Conservation (phyloP, 2,113 vertebrate genomes). For the Athene noctua region DNA sequence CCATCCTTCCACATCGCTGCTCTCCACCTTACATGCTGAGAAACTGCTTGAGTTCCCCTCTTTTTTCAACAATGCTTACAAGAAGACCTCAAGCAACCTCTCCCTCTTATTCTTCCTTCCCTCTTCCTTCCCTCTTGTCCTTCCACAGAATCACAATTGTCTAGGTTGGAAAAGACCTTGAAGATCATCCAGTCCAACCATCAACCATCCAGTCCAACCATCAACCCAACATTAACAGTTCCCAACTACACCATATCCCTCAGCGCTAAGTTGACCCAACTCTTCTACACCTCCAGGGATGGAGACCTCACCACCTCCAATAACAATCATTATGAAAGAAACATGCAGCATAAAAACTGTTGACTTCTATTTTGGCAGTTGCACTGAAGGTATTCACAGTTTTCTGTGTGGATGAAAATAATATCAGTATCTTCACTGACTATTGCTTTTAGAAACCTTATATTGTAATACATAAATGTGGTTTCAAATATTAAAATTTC, state of each 20-base stretch:
- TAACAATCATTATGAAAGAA: background rate
- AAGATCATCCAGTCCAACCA: too few species aligned
- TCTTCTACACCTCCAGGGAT: too few species aligned
- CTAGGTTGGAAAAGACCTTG: too few species aligned
- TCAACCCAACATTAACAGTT: too few species aligned
- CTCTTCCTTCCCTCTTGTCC: background rate
- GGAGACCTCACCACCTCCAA: background rate
- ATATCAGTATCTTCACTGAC: background rate
- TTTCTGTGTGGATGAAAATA: background rate
- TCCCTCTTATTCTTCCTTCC: background rate
- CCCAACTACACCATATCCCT: too few species aligned
- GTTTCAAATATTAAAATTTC: background rate
- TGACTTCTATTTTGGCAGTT: background rate
- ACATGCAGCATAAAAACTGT: background rate
- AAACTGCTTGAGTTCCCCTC: background rate
- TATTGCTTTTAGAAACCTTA: background rate
- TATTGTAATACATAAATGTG: background rate
- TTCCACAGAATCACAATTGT: background rate
- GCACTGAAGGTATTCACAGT: background rate
- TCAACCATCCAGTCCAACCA: too few species aligned
- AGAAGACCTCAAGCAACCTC: background rate
- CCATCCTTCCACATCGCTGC: background rate
- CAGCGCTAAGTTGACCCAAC: too few species aligned
- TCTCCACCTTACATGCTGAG: background rate
- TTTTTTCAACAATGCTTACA: background rate